A percentile compares a stretch with the other conserved stretches of the same genome.
phyloP scores from a whole-genome alignment of 2,113 vertebrate species.

The Madoqua kirkii region DNA sequence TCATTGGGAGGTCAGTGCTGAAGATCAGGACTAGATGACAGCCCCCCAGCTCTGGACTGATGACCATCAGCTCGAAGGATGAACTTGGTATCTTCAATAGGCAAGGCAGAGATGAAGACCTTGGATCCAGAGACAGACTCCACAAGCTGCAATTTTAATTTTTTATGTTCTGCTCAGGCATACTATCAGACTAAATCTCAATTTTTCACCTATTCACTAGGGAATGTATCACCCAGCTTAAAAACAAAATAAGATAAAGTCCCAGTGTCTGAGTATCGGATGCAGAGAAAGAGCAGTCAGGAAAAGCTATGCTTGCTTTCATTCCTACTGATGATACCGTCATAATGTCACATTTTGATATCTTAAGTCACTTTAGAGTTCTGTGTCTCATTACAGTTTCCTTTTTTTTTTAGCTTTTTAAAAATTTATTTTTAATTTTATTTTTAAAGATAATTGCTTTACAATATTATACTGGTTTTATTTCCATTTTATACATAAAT shows the following conservation, averaged over 20 bases:
- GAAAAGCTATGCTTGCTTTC: not conserved
- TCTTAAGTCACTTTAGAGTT: not conserved
- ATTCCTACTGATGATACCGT: not conserved
- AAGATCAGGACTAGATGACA: not conserved
- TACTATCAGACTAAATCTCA: too few species aligned
- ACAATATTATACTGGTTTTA: not conserved
- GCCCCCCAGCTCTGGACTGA: not conserved
- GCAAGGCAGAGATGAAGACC: not conserved
- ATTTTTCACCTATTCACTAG: not conserved
- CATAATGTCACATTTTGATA: not conserved
- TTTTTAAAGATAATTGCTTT: not conserved
- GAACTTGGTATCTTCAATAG: not conserved
- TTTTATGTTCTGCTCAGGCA: not conserved
- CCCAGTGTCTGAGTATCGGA: not conserved
- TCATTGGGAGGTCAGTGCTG: not conserved
- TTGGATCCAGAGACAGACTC: not conserved
- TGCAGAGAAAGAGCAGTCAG: not conserved
- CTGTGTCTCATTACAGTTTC: not conserved
- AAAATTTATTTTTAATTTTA: not conserved
- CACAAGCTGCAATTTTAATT: not conserved
- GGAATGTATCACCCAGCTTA: not conserved
- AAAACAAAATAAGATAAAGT: not conserved
- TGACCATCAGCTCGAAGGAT: not conserved
- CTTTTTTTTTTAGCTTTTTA: not conserved
- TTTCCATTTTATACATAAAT: not conserved